Conservation (phyloP, 2,888 invertebrate genomes). For the Noctua comes region DNA sequence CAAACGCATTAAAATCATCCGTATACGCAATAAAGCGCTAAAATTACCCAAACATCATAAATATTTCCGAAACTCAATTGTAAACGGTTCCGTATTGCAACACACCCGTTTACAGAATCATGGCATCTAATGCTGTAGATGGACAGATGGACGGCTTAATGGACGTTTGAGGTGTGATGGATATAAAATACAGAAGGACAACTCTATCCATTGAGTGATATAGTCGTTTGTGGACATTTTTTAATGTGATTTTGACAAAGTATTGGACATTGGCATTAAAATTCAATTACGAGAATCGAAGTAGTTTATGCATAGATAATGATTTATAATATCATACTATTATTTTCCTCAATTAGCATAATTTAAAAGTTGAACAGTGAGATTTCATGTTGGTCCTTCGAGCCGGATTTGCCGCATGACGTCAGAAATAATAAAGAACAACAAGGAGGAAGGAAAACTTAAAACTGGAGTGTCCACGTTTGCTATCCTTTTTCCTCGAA, state of each 20-base stretch:
- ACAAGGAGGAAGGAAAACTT: not conserved
- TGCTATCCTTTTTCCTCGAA: not conserved
- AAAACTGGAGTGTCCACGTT: not conserved
- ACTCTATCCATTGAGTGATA: not conserved
- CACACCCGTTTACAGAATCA: constrained; percentile 55
- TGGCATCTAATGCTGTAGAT: constrained; percentile 55
- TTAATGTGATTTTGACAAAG: not conserved
- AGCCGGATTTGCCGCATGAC: not conserved
- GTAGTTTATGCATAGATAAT: not conserved
- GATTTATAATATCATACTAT: not conserved
- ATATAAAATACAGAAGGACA: constrained; percentile 16
- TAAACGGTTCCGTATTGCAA: constrained; percentile 61
- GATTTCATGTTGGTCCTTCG: not conserved
- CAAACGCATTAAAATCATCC: constrained; percentile 18
- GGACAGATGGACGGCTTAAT: constrained; percentile 69
- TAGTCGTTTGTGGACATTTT: not conserved
- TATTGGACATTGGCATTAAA: not conserved
- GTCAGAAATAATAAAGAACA: not conserved
- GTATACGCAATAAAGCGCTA: constrained; percentile 22
- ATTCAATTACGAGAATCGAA: not conserved
- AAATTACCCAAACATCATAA: constrained; percentile 54
- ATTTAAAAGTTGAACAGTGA: not conserved
- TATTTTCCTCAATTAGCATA: constrained; percentile 9
- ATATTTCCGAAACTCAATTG: constrained; percentile 44
- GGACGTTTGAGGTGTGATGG: constrained; percentile 20